Evolutionary conservation across 2,797 vertebrate genomes (phyloP).

Genomic region (Ceyx erithaca): DNA sequence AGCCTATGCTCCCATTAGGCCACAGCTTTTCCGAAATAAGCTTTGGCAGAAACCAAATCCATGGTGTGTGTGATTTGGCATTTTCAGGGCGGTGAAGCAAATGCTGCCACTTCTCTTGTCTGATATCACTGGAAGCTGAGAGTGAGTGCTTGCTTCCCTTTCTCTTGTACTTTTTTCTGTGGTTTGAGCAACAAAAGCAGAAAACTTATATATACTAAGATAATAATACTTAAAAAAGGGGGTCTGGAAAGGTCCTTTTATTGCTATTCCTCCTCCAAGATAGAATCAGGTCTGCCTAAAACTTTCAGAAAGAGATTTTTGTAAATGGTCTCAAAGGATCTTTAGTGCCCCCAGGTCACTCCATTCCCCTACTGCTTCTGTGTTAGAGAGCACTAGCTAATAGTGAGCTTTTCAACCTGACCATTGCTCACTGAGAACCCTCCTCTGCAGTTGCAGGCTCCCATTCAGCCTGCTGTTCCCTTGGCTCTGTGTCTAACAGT

Average conservation of each 20-base stretch:
- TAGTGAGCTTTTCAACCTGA: not conserved
- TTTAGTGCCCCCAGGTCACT: not conserved
- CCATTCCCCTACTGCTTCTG: not conserved
- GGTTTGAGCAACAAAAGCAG: not conserved
- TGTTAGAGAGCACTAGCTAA: not conserved
- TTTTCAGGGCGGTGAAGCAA: not conserved
- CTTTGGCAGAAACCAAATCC: not conserved
- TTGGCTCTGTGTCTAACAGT: not conserved
- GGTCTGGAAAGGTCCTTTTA: not conserved
- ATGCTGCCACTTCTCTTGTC: not conserved
- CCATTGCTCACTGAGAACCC: not conserved
- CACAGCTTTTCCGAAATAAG: not conserved
- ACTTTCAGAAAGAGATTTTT: not conserved
- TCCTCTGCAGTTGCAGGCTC: not conserved
- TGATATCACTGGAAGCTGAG: not conserved
- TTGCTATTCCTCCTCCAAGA: not conserved
- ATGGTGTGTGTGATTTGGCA: not conserved
- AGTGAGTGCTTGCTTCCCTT: not conserved
- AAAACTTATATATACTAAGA: fast-evolving
- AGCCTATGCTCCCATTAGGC: not conserved
- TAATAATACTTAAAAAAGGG: not conserved
- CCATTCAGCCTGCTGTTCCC: not conserved
- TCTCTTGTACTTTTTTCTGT: not conserved
- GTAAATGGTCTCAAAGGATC: not conserved
- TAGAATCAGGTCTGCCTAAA: not conserved